Evolutionary conservation across 2,113 vertebrate species (phyloP).

Genomic region (Haemorhous mexicanus): DNA sequence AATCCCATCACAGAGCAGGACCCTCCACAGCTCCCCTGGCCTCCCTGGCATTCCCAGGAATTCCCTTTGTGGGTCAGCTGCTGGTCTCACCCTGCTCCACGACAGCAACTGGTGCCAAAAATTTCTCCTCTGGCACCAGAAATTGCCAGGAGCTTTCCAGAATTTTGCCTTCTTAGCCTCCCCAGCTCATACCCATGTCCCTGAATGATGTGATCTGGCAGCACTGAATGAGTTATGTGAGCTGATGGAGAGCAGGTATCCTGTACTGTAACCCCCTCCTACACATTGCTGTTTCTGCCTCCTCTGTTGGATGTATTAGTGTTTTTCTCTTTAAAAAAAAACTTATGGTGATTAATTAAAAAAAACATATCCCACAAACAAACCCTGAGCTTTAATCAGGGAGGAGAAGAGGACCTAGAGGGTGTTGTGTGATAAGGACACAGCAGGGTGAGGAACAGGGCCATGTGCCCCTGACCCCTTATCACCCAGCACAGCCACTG

Average conservation of each 20-base stretch:
- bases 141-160: not conserved
- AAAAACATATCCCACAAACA: not conserved
- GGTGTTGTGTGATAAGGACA: not conserved
- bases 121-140: not conserved
- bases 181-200: not conserved
- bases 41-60: not conserved
- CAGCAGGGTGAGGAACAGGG: not conserved
- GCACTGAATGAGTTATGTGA: not conserved
- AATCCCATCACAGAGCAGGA: not conserved
- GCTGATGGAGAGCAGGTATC: conserved; percentile 1
- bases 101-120: fast-evolving
- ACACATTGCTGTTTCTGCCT: not conserved
- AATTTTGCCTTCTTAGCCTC: not conserved
- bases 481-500: not conserved
- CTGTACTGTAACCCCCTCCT: not conserved
- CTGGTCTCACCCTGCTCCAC: not conserved
- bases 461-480: not conserved
- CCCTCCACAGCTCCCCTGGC: not conserved
- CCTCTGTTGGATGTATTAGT: not conserved
- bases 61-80: fast-evolving
- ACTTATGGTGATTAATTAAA: not conserved
- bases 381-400: not conserved
- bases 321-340: not conserved
- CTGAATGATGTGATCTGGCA: not conserved
- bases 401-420: not conserved